Percentiles rank a stretch among this genome's conserved stretches.
phyloP scores from a whole-genome alignment of 2,797 vertebrate species.

The Xiphophorus birchmanni region DNA sequence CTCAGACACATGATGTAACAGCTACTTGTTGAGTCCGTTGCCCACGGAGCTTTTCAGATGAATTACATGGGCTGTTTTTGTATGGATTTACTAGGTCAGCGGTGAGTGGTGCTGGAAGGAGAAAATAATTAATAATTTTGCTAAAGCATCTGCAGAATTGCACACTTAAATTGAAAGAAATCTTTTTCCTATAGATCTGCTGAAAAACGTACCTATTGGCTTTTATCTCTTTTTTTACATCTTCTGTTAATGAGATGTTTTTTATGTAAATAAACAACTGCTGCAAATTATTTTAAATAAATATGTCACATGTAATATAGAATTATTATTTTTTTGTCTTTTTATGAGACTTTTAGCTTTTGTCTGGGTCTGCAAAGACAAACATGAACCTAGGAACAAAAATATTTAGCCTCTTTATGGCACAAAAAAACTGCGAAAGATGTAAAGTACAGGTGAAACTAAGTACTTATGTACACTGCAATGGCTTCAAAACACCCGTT shows the following conservation, averaged over 20 bases:
- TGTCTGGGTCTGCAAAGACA: background rate
- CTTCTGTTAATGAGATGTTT: background rate
- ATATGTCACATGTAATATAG: background rate
- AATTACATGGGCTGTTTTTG: constrained; percentile 1
- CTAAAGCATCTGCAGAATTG: background rate
- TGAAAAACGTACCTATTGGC: background rate
- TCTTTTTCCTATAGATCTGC: background rate
- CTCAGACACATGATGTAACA: constrained; percentile 57
- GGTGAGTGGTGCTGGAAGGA: background rate
- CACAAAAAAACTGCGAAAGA: background rate
- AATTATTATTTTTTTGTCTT: background rate
- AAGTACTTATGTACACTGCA: background rate
- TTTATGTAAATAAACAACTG: background rate
- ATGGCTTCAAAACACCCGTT: background rate
- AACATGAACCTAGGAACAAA: background rate
- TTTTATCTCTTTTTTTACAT: background rate
- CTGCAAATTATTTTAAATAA: background rate
- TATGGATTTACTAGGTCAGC: background rate
- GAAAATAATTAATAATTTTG: background rate
- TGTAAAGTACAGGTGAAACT: background rate
- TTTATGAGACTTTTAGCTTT: background rate
- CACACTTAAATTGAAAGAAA: background rate
- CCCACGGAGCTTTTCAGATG: constrained; percentile 31
- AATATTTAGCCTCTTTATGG: background rate
- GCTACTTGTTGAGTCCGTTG: constrained; percentile 34